phyloP scores from a whole-genome alignment of 2,113 vertebrate genomes.

The Uria aalge region DNA sequence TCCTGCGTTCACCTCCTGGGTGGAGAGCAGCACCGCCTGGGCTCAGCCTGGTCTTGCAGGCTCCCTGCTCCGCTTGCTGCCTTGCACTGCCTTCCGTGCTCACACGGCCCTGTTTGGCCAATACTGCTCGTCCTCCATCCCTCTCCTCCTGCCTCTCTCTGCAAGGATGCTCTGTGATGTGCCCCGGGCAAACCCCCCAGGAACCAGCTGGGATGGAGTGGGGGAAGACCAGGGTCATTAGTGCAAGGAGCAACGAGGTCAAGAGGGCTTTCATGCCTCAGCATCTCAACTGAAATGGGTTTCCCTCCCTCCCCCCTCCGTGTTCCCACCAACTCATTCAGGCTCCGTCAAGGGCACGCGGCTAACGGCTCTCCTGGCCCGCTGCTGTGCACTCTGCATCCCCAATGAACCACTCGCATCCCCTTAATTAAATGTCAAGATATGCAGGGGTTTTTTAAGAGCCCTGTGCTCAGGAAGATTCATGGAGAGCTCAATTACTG shows the following conservation, averaged over 20 bases:
- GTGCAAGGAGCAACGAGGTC: not conserved
- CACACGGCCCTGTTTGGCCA: accelerated
- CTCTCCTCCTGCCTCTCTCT: not conserved
- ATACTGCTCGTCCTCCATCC: not conserved
- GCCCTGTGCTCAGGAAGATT: not conserved
- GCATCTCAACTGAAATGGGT: not conserved
- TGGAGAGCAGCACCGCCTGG: not conserved
- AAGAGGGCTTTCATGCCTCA: not conserved
- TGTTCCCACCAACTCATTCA: accelerated
- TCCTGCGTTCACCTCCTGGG: accelerated
- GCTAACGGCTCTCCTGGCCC: not conserved
- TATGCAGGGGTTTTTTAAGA: not conserved
- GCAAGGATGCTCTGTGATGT: not conserved
- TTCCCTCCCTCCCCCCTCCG: not conserved
- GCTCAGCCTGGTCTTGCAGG: not conserved
- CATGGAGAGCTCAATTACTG: not conserved
- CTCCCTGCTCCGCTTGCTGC: not conserved
- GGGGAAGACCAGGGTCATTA: not conserved
- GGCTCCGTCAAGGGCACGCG: not conserved
- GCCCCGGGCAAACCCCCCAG: not conserved
- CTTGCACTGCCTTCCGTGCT: not conserved
- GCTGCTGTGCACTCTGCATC: not conserved
- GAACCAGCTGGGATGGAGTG: not conserved
- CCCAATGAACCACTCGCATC: not conserved
- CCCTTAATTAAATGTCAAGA: slow-evolving; percentile 57